Percentiles rank a stretch among this genome's conserved stretches.
phyloP scores from a whole-genome alignment of 2,113 vertebrate genomes.

The Mola mola region DNA sequence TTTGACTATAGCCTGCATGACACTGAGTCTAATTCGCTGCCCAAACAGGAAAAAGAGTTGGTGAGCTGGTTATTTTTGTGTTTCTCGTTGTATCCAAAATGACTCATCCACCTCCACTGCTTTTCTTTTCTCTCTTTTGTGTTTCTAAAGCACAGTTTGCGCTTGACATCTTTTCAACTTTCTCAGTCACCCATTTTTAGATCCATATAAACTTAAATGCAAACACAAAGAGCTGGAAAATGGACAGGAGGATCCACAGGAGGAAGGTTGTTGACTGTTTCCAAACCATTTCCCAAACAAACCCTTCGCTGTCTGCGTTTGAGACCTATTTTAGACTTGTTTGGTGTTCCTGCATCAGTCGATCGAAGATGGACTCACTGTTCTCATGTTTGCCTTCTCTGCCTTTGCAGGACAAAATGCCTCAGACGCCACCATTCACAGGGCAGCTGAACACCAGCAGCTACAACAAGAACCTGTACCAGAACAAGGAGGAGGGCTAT shows the following conservation, averaged over 20 bases:
- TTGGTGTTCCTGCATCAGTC: constrained; percentile 20
- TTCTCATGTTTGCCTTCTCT: constrained; percentile 1
- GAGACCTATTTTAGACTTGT: constrained; percentile 35
- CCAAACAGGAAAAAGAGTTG: neutral
- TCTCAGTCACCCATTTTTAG: constrained; percentile 7
- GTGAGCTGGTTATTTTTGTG: neutral
- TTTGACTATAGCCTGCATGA: neutral
- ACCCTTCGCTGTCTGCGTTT: constrained; percentile 19
- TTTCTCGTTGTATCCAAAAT: constrained; percentile 5
- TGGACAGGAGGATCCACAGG: constrained; percentile 2
- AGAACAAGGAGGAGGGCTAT: constrained; percentile 85
- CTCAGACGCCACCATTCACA: constrained; percentile 89
- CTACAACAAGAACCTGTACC: constrained; percentile 90
- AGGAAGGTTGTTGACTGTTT: constrained; percentile 27
- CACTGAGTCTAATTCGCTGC: constrained; percentile 1
- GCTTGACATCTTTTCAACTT: neutral
- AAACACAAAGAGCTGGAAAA: constrained; percentile 21
- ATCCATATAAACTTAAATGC: constrained; percentile 32
- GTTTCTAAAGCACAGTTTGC: constrained; percentile 15
- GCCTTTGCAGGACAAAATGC: constrained; percentile 89
- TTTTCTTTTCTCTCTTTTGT: constrained; percentile 1
- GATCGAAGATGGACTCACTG: constrained; percentile 1
- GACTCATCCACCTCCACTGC: constrained; percentile 19
- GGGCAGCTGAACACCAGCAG: constrained; percentile 87
- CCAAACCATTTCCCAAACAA: constrained; percentile 42